Evolutionary conservation across 2,797 vertebrate genomes (phyloP), one percentile per base, ranked within the genome.

Genomic region (Anas bahamensis): DNA sequence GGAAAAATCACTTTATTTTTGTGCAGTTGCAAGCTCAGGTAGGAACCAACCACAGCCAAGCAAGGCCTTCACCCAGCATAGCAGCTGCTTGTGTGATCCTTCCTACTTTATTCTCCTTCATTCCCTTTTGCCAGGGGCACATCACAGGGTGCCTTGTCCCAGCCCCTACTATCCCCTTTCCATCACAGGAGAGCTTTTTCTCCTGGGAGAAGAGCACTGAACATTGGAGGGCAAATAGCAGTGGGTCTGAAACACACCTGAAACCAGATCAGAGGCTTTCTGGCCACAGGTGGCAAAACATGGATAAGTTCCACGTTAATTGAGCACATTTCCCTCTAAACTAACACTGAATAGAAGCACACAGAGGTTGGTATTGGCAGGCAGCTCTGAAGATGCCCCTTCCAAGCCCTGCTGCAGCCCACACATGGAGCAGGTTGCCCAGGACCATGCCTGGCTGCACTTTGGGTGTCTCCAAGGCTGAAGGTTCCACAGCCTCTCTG

Each of bases 361-460:
- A 1, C 5, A 10, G 35, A 13, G 26, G 18, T 3, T 59, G 42
- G 6, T 37, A 59, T 13, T 52, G 33, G 19, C 29, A 29, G 52
- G n/a, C 56, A 31, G 10, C 39, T 53, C 53, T 76, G 71, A 42
- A 64, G 78, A 44, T 41, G 50, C 4, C 4, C 10, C 63, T 18
- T 39, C 55, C 57, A 52, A 13, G 23, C 18, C 19, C 16, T 11
- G 18, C 39, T 65, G 24, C 10, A 46, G 42, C 24, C 31, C 48
- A 31, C 22, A 8, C 14, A 6, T 50, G 9, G 29, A 52, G 46
- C 13, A 26, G 29, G 22, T 9, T 55, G 35, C 37, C 52, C 61
- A 42, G 66, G 23, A 21, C n/a, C 0, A 0, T 42, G n/a, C 23
- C 35, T 12, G 24, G 23, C 3, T 66, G 64, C 37, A n/a, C 55